phyloP scores from a whole-genome alignment of 2,113 vertebrate species.

The Etia nguti region DNA sequence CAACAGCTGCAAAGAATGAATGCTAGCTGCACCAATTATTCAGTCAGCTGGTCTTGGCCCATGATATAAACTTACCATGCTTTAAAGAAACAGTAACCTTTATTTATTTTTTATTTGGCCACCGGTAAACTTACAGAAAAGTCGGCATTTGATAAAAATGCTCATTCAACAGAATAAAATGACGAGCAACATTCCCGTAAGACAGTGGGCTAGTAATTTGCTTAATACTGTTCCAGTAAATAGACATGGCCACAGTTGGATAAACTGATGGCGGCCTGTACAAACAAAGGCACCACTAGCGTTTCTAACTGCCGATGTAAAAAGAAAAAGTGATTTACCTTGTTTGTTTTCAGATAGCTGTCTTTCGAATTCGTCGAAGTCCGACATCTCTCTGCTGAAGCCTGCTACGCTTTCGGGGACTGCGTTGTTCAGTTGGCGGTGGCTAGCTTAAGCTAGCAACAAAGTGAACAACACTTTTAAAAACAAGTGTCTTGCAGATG shows the following conservation, averaged over 20 bases:
- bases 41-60: neutral
- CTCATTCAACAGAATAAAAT: neutral
- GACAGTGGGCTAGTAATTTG: neutral
- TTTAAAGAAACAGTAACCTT: neutral
- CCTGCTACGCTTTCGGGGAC: slow-evolving; percentile 29
- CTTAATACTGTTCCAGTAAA: slow-evolving; percentile 13
- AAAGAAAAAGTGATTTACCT: slow-evolving; percentile 54
- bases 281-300: accelerated
- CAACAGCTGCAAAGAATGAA: neutral
- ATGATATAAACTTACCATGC: neutral
- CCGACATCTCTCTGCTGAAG: slow-evolving; percentile 74
- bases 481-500: neutral
- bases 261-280: neutral
- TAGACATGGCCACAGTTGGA: slow-evolving; percentile 10
- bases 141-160: neutral
- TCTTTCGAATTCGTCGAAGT: slow-evolving; percentile 90
- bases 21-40: neutral
- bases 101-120: neutral
- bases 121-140: neutral
- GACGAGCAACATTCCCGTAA: neutral
- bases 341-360: slow-evolving; percentile 89
- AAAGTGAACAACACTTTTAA: slow-evolving; percentile 42
- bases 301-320: neutral
- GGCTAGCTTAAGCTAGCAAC: slow-evolving; percentile 64
- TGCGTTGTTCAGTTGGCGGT: slow-evolving; percentile 49